Percentiles rank a stretch among this genome's conserved stretches.
Conservation (phyloP, 2,888 invertebrate genomes). For the Ectobius pallidus region DNA sequence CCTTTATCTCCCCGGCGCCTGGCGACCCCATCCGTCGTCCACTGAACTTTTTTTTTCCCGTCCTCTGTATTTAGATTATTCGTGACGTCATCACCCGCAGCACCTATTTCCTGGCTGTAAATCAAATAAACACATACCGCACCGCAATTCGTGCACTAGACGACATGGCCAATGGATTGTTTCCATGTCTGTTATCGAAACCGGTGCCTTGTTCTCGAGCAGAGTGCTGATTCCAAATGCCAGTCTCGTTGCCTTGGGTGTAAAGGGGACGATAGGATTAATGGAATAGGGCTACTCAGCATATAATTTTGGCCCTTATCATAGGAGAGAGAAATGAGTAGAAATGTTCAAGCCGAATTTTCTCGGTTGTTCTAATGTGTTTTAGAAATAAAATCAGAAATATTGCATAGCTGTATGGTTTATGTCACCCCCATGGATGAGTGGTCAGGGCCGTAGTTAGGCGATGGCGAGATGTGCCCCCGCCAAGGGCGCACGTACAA, state of each 20-base stretch:
- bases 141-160: slow-evolving; percentile 5
- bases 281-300: not conserved
- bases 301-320: too few species aligned
- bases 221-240: slow-evolving; percentile 30
- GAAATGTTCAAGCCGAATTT: too few species aligned
- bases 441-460: too few species aligned
- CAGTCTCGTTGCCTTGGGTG: not conserved
- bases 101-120: slow-evolving; percentile 20
- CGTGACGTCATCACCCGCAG: slow-evolving; percentile 27
- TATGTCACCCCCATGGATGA: too few species aligned
- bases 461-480: too few species aligned
- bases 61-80: slow-evolving; percentile 15
- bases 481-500: too few species aligned
- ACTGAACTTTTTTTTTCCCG: not conserved
- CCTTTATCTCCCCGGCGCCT: slow-evolving; percentile 23
- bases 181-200: slow-evolving; percentile 37
- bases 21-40: not conserved
- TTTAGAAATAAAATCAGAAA: too few species aligned
- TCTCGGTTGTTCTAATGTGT: too few species aligned
- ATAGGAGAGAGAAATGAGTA: too few species aligned
- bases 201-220: slow-evolving; percentile 10
- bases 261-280: slow-evolving; percentile 12
- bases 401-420: too few species aligned
- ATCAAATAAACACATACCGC: slow-evolving; percentile 27
- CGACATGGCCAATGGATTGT: slow-evolving; percentile 31